Evolutionary conservation across 2,888 invertebrate genomes (phyloP).

Genomic region (Andrena marginata): DNA sequence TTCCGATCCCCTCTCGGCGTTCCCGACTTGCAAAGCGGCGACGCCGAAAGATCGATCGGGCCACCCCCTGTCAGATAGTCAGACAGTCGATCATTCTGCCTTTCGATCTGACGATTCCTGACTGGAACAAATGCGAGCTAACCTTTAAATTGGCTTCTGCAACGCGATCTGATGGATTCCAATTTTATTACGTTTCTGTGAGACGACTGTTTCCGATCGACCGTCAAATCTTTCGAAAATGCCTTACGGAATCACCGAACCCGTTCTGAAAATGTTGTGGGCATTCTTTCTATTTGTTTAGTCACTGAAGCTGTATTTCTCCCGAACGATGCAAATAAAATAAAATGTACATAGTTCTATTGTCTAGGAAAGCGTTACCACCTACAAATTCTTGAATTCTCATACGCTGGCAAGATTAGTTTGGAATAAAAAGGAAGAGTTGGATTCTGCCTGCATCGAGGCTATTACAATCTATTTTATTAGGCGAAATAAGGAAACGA

Average conservation of each 20-base stretch:
- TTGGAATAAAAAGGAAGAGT: too few relatives aligned
- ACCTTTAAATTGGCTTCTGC: neutral
- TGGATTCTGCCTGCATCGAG: too few relatives aligned
- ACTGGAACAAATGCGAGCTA: neutral
- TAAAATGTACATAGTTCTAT: too few relatives aligned
- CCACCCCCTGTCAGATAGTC: slow-evolving; percentile 43
- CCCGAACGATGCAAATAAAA: too few relatives aligned
- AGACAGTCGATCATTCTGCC: slow-evolving; percentile 51
- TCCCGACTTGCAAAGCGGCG: slow-evolving; percentile 62
- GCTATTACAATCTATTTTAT: too few relatives aligned
- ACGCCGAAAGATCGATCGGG: slow-evolving; percentile 66
- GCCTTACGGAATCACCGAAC: neutral
- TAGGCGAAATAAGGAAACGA: too few relatives aligned
- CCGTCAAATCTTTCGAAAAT: neutral
- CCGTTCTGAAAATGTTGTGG: too few relatives aligned
- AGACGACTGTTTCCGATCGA: neutral
- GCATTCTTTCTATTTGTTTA: too few relatives aligned
- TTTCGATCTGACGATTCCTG: slow-evolving; percentile 38
- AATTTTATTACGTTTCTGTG: neutral
- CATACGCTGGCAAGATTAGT: too few relatives aligned
- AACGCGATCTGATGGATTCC: neutral
- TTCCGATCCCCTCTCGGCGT: slow-evolving; percentile 43
- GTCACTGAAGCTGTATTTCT: too few relatives aligned
- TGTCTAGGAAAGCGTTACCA: too few relatives aligned
- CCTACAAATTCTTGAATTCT: too few relatives aligned